These are phyloP conservation scores for Ctena decussata DNA, from an alignment of 2,888 invertebrate species.

Conservation along the genomic window DNA sequence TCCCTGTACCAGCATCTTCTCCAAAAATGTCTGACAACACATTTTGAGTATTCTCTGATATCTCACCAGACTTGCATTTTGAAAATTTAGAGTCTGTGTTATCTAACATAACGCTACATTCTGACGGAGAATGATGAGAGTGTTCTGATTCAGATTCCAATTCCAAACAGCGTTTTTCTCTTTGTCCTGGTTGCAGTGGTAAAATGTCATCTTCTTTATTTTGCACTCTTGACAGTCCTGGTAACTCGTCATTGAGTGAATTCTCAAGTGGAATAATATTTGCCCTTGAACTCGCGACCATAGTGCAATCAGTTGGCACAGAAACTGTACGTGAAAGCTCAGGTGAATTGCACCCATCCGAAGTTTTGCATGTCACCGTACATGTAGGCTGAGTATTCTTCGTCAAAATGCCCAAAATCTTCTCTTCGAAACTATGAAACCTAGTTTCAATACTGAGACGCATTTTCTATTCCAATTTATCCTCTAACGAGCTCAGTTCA, in stretches of 20 bases:
- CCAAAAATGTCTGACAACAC: too few relatives aligned
- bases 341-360: not conserved
- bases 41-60: too few relatives aligned
- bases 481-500: not conserved
- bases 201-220: not conserved
- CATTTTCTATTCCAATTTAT: not conserved
- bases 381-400: not conserved
- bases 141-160: not conserved
- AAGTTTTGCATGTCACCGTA: not conserved
- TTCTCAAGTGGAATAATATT: not conserved
- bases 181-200: not conserved
- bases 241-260: not conserved
- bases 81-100: not conserved
- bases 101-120: not conserved
- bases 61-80: not conserved
- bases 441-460: not conserved
- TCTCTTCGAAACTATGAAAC: not conserved
- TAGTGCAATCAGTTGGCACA: not conserved
- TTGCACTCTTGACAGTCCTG: too few relatives aligned
- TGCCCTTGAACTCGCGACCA: not conserved
- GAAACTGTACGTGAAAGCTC: not conserved
- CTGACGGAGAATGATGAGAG: not conserved
- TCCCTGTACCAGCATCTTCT: not conserved
- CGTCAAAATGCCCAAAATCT: not conserved
- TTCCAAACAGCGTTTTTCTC: not conserved